Evolutionary conservation across 2,113 vertebrate species (phyloP), one percentile per base, ranked within the genome.

Genomic region (Ptilonorhynchus violaceus): DNA sequence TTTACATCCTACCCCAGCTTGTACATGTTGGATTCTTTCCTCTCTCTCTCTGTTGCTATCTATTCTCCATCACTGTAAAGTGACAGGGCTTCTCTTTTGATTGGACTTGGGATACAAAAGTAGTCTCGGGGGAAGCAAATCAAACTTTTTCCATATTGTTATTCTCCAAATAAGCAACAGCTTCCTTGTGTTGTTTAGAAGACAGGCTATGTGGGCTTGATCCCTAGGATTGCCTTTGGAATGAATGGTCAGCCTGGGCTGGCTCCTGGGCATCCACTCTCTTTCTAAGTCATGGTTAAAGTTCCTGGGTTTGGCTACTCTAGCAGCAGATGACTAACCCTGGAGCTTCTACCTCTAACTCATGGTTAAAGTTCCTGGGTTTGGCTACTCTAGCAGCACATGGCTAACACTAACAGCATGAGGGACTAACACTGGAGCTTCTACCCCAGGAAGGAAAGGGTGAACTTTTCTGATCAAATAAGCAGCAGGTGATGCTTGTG

Each of bases 211-310:
- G 25, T 52, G 80, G 37, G 7, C 30, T 66, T 84, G 35, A 63
- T 77, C 42, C 15, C n/a, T 46, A 52, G 75, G 18, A 41, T 15
- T 42, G 39, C 13, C 30, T 70, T 92, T 55, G 35, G 27, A 78
- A 39, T 37, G 18, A 52, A 37, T 0, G 4, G 30, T 42, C 46
- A 63, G 16, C 9, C 7, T 77, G 37, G 10, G 7, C 49, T 78
- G 67, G 37, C 7, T 62, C 2, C 41, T 73, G 58, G 27, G 37
- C 0, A 1, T 60, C 7, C n/a, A 4, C 3, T 14, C n/a, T 52
- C 14, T 44, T 79, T 77, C 33, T 17, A 17, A 16, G 60, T 8
- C 13, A 50, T 10, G 7, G 17, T 55, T 72, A 55, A 93, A 85
- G 11, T 20, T 44, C n/a, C 28, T 37, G 31, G 41, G 13, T n/a